Conservation (phyloP, 1,140 invertebrate species). For the Calephelis nemesis region DNA sequence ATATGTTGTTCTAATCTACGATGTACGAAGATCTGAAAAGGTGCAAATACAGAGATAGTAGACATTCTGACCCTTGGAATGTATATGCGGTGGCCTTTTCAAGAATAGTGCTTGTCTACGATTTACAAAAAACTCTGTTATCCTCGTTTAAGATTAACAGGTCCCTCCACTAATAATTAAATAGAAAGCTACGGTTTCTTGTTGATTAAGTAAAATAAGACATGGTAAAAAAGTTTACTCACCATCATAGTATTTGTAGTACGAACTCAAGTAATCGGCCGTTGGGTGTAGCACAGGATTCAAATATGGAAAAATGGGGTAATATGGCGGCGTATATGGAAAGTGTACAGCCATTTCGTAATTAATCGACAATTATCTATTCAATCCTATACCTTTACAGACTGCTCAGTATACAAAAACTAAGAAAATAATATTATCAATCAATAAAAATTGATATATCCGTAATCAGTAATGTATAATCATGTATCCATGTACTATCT, state of each 20-base stretch:
- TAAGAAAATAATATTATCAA: conserved; percentile 8
- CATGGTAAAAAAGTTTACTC: conserved; percentile 35
- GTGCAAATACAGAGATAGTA: no score
- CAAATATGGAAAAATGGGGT: conserved; percentile 49
- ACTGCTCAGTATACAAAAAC: not conserved
- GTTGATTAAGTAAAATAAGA: not conserved
- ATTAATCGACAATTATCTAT: conserved; percentile 35
- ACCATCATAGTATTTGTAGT: conserved; percentile 67
- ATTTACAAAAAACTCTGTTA: no score
- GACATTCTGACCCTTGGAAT: no score
- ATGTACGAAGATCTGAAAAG: no score
- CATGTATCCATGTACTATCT: conserved; percentile 12
- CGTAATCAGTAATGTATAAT: conserved; percentile 4
- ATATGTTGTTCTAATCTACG: no score
- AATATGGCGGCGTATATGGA: conserved; percentile 38
- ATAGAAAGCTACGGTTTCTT: no score
- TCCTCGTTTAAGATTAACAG: no score
- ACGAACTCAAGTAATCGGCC: conserved; percentile 47
- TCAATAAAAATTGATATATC: conserved; percentile 16
- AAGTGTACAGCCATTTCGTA: conserved; percentile 13
- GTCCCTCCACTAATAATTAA: no score
- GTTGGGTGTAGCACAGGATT: conserved; percentile 47
- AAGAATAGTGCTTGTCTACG: no score
- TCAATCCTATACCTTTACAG: conserved; percentile 3
- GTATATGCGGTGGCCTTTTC: no score